Evolutionary conservation across 2,888 invertebrate species (phyloP).

Genomic region (Apotomis turbidana): DNA sequence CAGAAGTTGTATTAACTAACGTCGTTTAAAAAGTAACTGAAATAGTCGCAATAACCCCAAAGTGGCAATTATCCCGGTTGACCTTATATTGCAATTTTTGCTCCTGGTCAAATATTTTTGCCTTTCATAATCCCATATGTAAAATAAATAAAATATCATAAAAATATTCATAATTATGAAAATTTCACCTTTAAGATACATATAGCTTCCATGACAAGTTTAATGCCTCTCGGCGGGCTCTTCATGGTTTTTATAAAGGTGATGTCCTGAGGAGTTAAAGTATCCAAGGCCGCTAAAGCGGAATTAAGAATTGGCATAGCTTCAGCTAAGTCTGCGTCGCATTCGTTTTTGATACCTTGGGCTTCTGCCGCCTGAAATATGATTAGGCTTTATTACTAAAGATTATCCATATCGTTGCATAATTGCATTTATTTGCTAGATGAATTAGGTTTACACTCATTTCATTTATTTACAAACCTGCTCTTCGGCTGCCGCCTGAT

Average conservation of each 20-base stretch:
- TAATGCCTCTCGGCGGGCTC: constrained; percentile 95
- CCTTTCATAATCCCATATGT: too few relatives aligned
- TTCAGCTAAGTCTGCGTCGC: constrained; percentile 95
- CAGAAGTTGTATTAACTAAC: too few relatives aligned
- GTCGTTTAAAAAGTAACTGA: too few relatives aligned
- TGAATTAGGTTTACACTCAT: background rate
- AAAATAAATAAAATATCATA: too few relatives aligned
- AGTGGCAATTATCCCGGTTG: too few relatives aligned
- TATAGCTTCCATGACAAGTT: constrained; percentile 96
- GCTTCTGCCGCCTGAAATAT: constrained; percentile 85
- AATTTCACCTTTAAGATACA: constrained; percentile 92
- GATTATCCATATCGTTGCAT: background rate
- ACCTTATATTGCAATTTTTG: background rate
- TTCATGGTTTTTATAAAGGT: constrained; percentile 98
- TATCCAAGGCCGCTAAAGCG: constrained; percentile 94
- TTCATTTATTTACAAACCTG: constrained; percentile 76
- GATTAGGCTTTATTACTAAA: background rate
- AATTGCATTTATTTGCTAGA: background rate
- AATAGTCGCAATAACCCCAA: too few relatives aligned
- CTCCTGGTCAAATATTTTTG: too few relatives aligned
- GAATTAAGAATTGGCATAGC: constrained; percentile 95
- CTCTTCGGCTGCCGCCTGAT: constrained; percentile 91
- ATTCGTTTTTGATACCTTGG: constrained; percentile 95
- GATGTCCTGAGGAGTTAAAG: constrained; percentile 94
- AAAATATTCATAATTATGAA: background rate